Evolutionary conservation across 2,797 vertebrate genomes (phyloP), one percentile per base, ranked within the genome.

Genomic region (Sarcophilus harrisii): DNA sequence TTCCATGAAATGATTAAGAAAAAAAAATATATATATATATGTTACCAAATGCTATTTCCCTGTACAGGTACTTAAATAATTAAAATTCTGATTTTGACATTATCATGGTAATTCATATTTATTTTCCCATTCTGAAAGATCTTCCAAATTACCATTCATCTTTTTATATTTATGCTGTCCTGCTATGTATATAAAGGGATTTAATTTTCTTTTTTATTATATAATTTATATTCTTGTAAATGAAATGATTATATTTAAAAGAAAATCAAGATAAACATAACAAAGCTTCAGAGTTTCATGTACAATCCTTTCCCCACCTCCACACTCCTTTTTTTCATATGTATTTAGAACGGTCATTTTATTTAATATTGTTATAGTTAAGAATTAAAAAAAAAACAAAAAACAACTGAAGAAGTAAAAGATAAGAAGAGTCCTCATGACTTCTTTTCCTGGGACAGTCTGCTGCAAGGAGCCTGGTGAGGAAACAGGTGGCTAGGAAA

Each of bases 21-120:
- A 95, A 94, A 89, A 91, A 94, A 89, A 91, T n/a, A n/a, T n/a
- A n/a, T n/a, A n/a, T 28, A 29, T 45, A 92, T 13, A 38, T 9
- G 21, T 30, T 52, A 91, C 73, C 81, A 92, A 57, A 62, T 1
- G 45, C 3, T 55, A 92, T 90, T 59, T 81, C 87, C 87, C 92
- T 96, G 95, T 94, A 55, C 10, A 55, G 54, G 54, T 55, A 55
- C 94, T 38, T 66, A 92, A 93, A 95, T 62, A 95, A 93, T n/a
- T 28, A 55, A 60, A 92, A 95, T 45, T 52, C 57, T 9, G 92
- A 95, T 57, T 90, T 73, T 66, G 38, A 90, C 66, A 81, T 81
- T 81, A 81, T n/a, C n/a, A 81, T 81, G n/a, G n/a, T 81, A 81
- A 93, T 13, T 94, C 29, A 57, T 94, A 90, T 93, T 55, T 92